phyloP scores from a whole-genome alignment of 2,797 vertebrate genomes.

The Pseudocheirus occidentalis region DNA sequence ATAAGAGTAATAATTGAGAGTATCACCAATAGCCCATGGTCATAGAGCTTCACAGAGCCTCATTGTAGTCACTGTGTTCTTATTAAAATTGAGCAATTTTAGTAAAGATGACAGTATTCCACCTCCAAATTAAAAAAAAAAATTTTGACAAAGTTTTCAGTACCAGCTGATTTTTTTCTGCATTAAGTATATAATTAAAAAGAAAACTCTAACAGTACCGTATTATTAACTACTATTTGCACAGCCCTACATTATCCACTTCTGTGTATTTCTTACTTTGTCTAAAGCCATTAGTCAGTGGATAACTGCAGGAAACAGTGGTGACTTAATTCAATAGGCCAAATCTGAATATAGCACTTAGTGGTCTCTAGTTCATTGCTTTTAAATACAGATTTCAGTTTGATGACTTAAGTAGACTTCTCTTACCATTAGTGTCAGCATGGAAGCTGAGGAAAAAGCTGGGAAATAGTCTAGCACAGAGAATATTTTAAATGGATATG shows the following conservation, averaged over 20 bases:
- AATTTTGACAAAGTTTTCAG: constrained; percentile 25
- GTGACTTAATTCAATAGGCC: constrained; percentile 11
- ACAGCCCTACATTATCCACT: neutral
- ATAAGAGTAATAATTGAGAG: constrained; percentile 8
- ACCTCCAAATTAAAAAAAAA: constrained; percentile 43
- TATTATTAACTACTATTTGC: constrained; percentile 49
- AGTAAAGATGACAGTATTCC: constrained; percentile 33
- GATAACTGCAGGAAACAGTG: constrained; percentile 20
- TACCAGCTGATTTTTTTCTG: constrained; percentile 37
- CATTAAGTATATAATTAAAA: constrained; percentile 47
- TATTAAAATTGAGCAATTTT: constrained; percentile 40
- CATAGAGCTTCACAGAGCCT: constrained; percentile 23
- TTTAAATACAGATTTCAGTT: constrained; percentile 61
- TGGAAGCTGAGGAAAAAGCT: constrained; percentile 52
- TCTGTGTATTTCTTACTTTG: constrained; percentile 40
- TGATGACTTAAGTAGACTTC: constrained; percentile 58
- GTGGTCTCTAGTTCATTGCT: constrained; percentile 12
- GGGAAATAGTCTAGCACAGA: constrained; percentile 38
- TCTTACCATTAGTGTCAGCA: constrained; percentile 35
- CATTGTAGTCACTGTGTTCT: constrained; percentile 29
- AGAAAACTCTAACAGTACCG: constrained; percentile 12
- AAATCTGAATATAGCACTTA: neutral
- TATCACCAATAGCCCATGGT: constrained; percentile 1
- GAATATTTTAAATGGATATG: constrained; percentile 43
- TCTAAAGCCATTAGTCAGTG: constrained; percentile 22